These are phyloP conservation scores for Cheumatopsyche charites DNA, from an alignment of 1,140 invertebrate species.

Conservation along the genomic window DNA sequence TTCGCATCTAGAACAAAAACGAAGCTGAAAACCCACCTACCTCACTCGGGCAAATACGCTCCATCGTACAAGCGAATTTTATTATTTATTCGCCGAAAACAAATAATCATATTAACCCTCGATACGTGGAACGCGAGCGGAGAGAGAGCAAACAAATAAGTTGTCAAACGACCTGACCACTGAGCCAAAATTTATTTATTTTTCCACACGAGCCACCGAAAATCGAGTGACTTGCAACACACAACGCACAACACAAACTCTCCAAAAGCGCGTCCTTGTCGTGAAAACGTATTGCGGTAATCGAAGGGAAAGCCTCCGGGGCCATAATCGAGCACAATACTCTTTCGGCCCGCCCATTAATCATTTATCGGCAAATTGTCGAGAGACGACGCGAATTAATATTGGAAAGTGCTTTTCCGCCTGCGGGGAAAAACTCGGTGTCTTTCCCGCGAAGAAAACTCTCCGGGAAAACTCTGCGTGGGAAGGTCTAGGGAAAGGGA, in stretches of 20 bases:
- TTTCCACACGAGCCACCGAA: not conserved
- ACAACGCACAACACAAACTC: not conserved
- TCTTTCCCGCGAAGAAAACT: too few species aligned
- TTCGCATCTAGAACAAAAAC: too few species aligned
- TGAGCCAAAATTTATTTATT: constrained; percentile 16
- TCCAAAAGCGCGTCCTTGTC: constrained; percentile 3
- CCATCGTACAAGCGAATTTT: too few species aligned
- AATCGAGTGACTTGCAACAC: constrained; percentile 9
- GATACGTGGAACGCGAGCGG: too few species aligned
- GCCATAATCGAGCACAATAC: constrained; percentile 16
- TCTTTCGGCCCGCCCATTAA: constrained; percentile 16
- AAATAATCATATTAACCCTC: too few species aligned
- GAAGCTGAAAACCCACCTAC: too few species aligned
- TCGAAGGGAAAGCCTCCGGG: constrained; percentile 7
- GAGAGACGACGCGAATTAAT: constrained; percentile 24
- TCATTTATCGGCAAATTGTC: constrained; percentile 36
- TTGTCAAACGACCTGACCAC: not conserved
- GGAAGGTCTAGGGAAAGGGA: too few species aligned
- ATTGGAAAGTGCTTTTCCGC: constrained; percentile 30
- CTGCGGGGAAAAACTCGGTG: too few species aligned
- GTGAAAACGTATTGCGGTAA: constrained; percentile 25
- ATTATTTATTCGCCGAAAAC: too few species aligned
- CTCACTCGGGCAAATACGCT: too few species aligned
- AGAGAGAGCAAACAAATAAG: not conserved
- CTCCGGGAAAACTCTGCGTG: too few species aligned